These are phyloP conservation scores for Nephotettix cincticeps DNA, from an alignment of 1,140 invertebrate species.

Conservation along the genomic window DNA sequence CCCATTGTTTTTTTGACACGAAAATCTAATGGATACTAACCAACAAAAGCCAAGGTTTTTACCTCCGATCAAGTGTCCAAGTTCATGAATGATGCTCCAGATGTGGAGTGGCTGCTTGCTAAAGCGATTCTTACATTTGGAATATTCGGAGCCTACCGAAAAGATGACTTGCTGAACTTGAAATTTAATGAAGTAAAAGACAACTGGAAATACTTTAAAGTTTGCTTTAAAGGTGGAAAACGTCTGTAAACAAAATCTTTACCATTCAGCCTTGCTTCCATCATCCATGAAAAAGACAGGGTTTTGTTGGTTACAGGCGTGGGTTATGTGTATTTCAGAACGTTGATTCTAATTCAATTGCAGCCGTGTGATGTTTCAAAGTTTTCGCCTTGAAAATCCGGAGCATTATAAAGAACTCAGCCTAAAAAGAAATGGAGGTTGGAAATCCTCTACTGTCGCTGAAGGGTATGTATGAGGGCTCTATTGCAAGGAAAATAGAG, in stretches of 20 bases:
- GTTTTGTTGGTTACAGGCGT: slow-evolving; percentile 33
- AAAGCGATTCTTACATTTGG: background rate
- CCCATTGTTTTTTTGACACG: background rate
- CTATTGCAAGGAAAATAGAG: too few species aligned
- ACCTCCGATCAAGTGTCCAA: background rate
- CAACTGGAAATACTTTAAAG: background rate
- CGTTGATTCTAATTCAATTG: slow-evolving; percentile 33
- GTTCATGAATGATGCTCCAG: background rate
- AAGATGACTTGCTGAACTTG: background rate
- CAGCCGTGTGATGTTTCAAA: too few species aligned
- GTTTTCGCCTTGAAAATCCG: too few species aligned
- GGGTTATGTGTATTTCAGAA: slow-evolving; percentile 32
- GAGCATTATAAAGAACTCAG: too few species aligned
- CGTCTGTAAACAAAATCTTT: background rate
- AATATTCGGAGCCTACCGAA: slow-evolving; percentile 4
- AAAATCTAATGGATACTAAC: background rate
- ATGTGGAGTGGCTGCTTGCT: background rate
- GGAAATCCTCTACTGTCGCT: too few species aligned
- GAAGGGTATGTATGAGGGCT: too few species aligned
- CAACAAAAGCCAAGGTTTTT: background rate
- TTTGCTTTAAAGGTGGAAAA: background rate
- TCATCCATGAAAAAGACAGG: slow-evolving; percentile 22
- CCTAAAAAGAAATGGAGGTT: too few species aligned
- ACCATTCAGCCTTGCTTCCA: slow-evolving; percentile 28
- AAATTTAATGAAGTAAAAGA: slow-evolving; percentile 1